Conservation (phyloP, 2,113 vertebrate genomes). For the Myodes glareolus region DNA sequence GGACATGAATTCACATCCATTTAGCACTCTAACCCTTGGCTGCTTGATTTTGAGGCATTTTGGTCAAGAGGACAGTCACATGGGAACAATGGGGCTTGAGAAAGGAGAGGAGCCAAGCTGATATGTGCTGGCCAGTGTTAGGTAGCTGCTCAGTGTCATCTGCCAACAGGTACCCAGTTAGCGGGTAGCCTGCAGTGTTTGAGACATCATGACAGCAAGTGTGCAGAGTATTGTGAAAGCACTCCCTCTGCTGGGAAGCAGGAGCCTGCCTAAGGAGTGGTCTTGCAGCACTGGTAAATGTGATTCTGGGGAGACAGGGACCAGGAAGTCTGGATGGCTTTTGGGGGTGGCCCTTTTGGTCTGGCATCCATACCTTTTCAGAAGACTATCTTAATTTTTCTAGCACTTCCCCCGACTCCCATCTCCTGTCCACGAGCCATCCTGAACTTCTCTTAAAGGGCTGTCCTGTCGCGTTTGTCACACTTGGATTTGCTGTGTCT, state of each 20-base stretch:
- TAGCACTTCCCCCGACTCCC: background rate
- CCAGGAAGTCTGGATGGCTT: background rate
- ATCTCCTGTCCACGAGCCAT: background rate
- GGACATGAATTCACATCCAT: background rate
- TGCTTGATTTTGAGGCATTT: background rate
- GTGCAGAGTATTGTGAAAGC: background rate
- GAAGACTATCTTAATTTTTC: background rate
- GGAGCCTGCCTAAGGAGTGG: background rate
- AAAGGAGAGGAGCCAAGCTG: background rate
- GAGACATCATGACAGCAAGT: background rate
- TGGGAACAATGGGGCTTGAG: background rate
- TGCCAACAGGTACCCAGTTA: background rate
- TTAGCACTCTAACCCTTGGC: background rate
- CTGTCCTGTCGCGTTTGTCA: background rate
- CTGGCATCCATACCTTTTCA: background rate
- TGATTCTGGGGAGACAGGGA: background rate
- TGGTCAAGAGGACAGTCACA: background rate
- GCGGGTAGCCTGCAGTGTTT: background rate
- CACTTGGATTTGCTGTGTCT: slow-evolving; percentile 16
- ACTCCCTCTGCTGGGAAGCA: background rate
- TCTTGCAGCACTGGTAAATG: background rate
- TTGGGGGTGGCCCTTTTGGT: background rate
- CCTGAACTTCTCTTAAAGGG: background rate
- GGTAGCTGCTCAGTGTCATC: background rate
- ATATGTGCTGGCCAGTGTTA: background rate